phyloP scores from a whole-genome alignment of 2,113 vertebrate genomes.

The Capreolus pygargus region DNA sequence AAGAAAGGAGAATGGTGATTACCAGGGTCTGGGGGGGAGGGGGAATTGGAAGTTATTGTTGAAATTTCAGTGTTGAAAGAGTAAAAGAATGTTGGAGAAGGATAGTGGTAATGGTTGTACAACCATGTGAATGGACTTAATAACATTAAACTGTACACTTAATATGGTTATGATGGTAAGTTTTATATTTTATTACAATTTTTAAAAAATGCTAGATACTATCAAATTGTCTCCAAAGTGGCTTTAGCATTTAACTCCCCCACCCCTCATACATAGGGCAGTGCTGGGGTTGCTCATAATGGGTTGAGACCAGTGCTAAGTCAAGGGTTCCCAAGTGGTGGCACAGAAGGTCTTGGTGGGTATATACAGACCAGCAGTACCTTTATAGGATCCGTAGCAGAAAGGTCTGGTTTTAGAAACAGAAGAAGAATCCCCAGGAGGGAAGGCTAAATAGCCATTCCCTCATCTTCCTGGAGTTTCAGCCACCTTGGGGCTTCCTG shows the following conservation, averaged over 20 bases:
- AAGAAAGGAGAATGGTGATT: background rate
- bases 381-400: background rate
- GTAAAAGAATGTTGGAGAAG: background rate
- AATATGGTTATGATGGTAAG: background rate
- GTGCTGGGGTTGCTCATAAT: background rate
- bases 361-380: background rate
- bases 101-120: background rate
- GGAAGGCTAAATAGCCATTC: background rate
- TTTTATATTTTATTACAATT: background rate
- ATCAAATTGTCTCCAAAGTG: background rate
- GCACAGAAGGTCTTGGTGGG: background rate
- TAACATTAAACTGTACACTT: background rate
- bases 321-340: too few species aligned
- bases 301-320: background rate
- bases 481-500: background rate
- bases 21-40: rapidly evolving
- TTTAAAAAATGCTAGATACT: background rate
- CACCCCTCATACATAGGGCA: too few species aligned
- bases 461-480: background rate
- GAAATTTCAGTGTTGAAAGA: background rate
- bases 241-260: background rate
- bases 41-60: background rate
- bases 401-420: background rate
- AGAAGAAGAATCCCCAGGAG: background rate
- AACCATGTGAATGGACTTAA: background rate